phyloP scores from a whole-genome alignment of 2,113 vertebrate species.

The Sceloporus undulatus region DNA sequence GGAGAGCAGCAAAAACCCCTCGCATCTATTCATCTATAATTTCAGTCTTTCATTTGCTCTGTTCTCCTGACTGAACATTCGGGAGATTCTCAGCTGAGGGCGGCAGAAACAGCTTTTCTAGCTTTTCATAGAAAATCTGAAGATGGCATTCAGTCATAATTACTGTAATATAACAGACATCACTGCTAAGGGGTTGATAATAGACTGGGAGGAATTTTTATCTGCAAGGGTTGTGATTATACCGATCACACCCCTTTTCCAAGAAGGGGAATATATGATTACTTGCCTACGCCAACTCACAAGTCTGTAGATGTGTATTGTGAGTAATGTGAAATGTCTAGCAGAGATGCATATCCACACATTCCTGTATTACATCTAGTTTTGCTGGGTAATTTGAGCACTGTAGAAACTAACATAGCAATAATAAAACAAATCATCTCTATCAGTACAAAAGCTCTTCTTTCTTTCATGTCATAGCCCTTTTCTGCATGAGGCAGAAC shows the following conservation, averaged over 20 bases:
- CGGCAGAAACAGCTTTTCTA: neutral
- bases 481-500: too few species aligned
- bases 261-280: slow-evolving; percentile 20
- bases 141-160: slow-evolving; percentile 22
- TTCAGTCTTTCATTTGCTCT: neutral
- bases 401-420: neutral
- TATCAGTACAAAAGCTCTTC: neutral
- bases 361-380: neutral
- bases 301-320: neutral
- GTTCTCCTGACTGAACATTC: neutral
- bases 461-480: neutral
- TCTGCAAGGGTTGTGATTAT: neutral
- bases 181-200: slow-evolving; percentile 5
- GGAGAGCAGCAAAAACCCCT: neutral
- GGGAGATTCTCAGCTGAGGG: neutral
- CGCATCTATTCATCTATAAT: neutral
- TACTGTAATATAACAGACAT: slow-evolving; percentile 12
- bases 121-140: slow-evolving; percentile 1
- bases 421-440: neutral
- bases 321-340: neutral
- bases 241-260: slow-evolving; percentile 10
- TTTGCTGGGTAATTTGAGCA: neutral
- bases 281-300: neutral
- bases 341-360: neutral
- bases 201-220: neutral